Evolutionary conservation across 2,797 vertebrate species (phyloP).

Genomic region (Knipowitschia caucasica): DNA sequence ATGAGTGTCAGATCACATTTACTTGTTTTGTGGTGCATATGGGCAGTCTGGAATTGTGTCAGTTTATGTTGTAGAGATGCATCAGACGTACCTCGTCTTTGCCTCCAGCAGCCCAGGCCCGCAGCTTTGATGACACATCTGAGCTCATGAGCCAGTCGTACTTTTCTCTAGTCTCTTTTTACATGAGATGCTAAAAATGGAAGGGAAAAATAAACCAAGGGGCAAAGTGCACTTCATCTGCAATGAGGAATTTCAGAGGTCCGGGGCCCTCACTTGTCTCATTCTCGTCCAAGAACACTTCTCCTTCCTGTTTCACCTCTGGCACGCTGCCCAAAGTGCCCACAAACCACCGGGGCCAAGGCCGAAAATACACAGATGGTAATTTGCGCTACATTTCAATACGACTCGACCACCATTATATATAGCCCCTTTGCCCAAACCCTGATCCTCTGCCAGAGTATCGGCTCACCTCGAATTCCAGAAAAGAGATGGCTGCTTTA

Average conservation of each 20-base stretch:
- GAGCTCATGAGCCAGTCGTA: slow-evolving; percentile 56
- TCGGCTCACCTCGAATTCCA: slow-evolving; percentile 59
- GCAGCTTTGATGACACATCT: slow-evolving; percentile 69
- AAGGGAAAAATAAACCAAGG: slow-evolving; percentile 74
- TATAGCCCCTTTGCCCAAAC: slow-evolving; percentile 63
- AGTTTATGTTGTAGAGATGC: slow-evolving; percentile 31
- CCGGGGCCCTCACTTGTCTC: slow-evolving; percentile 75
- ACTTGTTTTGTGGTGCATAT: slow-evolving; percentile 13
- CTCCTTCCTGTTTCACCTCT: slow-evolving; percentile 85
- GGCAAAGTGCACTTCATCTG: slow-evolving; percentile 80
- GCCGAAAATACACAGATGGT: slow-evolving; percentile 81
- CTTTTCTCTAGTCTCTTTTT: slow-evolving; percentile 29
- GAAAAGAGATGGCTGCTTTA: slow-evolving; percentile 51
- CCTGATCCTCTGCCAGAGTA: slow-evolving; percentile 60
- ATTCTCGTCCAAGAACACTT: slow-evolving; percentile 83
- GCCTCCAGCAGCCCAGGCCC: slow-evolving; percentile 41
- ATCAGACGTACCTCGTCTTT: slow-evolving; percentile 33
- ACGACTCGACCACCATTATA: slow-evolving; percentile 70
- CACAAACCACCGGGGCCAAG: slow-evolving; percentile 76
- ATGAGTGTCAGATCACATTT: slow-evolving; percentile 14
- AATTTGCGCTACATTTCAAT: slow-evolving; percentile 78
- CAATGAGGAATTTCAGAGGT: slow-evolving; percentile 81
- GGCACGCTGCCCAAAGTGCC: slow-evolving; percentile 77
- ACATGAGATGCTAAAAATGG: slow-evolving; percentile 70
- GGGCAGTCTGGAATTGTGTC: slow-evolving; percentile 22